Conservation (phyloP, 2,113 vertebrate species). For the Patagioenas fasciata region DNA sequence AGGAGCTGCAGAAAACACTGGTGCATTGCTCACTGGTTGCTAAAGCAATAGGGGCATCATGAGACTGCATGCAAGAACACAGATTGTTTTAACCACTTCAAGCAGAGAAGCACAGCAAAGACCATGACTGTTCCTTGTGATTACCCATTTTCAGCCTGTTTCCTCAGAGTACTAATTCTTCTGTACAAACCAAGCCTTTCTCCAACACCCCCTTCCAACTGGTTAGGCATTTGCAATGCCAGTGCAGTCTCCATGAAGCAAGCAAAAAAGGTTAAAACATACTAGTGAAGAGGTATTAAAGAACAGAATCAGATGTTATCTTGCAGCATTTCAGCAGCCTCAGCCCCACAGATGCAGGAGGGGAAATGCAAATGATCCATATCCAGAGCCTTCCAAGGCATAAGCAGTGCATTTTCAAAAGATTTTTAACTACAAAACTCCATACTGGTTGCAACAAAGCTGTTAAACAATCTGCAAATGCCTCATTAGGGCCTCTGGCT, state of each 20-base stretch:
- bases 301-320: not conserved
- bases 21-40: not conserved
- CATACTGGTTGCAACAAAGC: not conserved
- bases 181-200: not conserved
- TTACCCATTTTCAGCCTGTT: not conserved
- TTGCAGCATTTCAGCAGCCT: not conserved
- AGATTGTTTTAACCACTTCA: not conserved
- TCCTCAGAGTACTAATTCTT: not conserved
- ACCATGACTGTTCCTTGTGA: not conserved
- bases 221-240: not conserved
- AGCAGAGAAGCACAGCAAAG: not conserved
- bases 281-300: not conserved
- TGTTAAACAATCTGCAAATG: not conserved
- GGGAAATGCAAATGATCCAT: not conserved
- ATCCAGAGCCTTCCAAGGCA: not conserved
- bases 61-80: not conserved
- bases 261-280: not conserved
- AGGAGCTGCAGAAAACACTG: not conserved
- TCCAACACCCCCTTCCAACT: not conserved
- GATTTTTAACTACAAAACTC: not conserved
- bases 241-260: not conserved
- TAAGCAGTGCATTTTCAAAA: not conserved
- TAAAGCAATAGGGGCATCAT: not conserved
- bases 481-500: not conserved
- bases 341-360: not conserved